A percentile compares a stretch with the other conserved stretches of the same genome.
Conservation (phyloP, 1,140 invertebrate species). For the Spodoptera frugiperda region DNA sequence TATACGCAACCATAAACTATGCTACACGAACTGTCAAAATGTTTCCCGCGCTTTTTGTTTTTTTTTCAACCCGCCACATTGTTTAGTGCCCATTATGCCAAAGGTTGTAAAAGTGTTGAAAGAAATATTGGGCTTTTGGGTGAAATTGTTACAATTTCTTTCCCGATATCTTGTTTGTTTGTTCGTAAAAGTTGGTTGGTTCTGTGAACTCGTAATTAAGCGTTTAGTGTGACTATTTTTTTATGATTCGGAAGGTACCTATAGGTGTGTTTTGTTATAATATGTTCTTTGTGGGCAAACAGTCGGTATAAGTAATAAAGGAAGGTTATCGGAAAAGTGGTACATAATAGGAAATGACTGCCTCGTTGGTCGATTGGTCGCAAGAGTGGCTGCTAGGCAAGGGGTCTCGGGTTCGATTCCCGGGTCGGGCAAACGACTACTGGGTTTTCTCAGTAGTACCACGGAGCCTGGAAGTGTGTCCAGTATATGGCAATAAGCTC, state of each 20-base stretch:
- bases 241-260: constrained; percentile 12
- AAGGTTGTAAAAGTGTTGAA: constrained; percentile 63
- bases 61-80: constrained; percentile 61
- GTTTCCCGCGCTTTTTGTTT: constrained; percentile 68
- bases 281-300: constrained; percentile 1
- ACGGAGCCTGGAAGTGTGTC: too few relatives aligned
- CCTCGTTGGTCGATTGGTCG: too few relatives aligned
- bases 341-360: too few relatives aligned
- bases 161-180: constrained; percentile 53
- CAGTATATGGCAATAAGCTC: too few relatives aligned
- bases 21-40: constrained; percentile 72
- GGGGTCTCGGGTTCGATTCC: too few relatives aligned
- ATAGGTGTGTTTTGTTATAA: background rate
- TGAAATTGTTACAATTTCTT: constrained; percentile 79
- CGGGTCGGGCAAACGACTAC: too few relatives aligned
- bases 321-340: too few relatives aligned
- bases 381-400: too few relatives aligned
- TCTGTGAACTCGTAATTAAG: constrained; percentile 46
- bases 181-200: constrained; percentile 53
- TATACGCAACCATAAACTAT: constrained; percentile 71
- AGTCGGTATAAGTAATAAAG: background rate
- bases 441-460: too few relatives aligned
- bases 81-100: constrained; percentile 64
- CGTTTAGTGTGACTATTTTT: constrained; percentile 40
- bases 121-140: constrained; percentile 56